Base-by-base conservation (phyloP, 1,140 invertebrate genomes). In the Leptopilina clavipes region DNA sequence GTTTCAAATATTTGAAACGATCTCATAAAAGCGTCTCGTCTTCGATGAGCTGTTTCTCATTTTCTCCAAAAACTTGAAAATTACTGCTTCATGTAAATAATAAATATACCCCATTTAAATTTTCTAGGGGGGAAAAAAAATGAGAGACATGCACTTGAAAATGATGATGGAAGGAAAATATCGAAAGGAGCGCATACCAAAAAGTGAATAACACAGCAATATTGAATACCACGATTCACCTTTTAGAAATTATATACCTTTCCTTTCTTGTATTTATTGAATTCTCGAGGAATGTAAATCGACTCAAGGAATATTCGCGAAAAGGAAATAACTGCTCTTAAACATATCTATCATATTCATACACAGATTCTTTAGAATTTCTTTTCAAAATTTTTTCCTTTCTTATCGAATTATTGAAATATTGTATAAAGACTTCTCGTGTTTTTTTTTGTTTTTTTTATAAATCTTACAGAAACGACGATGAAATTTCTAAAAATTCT, bases 41-140 rank as follows among this genome's bases (percentile, higher is more conserved):
- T 76, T 79, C 84, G 84, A 85, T 84, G 83, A 85, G 82, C 71
- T 52, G 43, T 40, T 54, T 17, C 52, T 54, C 37, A 40, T 40
- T 31, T 31, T 31, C 25, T 31, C 25, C 25, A n/a, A n/a, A n/a
- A n/a, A n/a, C n/a, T n/a, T n/a, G n/a, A n/a, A n/a, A n/a, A n/a
- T n/a, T n/a, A n/a, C n/a, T n/a, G n/a, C n/a, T n/a, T n/a, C n/a
- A n/a, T n/a, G n/a, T n/a, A n/a, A n/a, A n/a, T n/a, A n/a, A n/a
- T n/a, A n/a, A n/a, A n/a, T n/a, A n/a, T n/a, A n/a, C n/a, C n/a
- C n/a, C n/a, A n/a, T n/a, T n/a, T n/a, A n/a, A n/a, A n/a, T n/a
- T n/a, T n/a, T n/a, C n/a, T n/a, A n/a, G n/a, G n/a, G n/a, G n/a
- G n/a, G n/a, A 40, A 40, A 40, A 40, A 40, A 40, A 40, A 40